Evolutionary conservation across 1,140 invertebrate genomes (phyloP), one percentile per base, ranked within the genome.

Genomic region (Gryllus bimaculatus): DNA sequence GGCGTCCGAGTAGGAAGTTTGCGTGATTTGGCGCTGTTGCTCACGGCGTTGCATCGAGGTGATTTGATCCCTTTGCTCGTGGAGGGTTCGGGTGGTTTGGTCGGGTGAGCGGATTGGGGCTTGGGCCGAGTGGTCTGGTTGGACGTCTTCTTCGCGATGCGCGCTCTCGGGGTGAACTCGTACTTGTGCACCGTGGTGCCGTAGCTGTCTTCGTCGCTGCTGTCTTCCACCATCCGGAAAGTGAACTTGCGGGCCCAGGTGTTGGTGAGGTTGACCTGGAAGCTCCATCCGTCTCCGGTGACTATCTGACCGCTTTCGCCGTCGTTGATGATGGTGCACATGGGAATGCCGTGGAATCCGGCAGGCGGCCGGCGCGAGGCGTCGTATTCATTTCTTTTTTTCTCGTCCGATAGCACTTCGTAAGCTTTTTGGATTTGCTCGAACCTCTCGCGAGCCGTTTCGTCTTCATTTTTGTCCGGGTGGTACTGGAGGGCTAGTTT

Each of bases 401-500:
- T 10, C 10, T 66, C 18, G 54, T 66, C 54, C 10, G 18, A 13
- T 10, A 66, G 7, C 2, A 18, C 18, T 18, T 66, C 54, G 7
- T 66, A 66, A 10, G 54, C 54, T 10, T 7, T 10, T 66, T 66
- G 54, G 54, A 87, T 86, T 81, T 86, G 83, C 77, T 83, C 80
- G 81, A 87, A 87, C 78, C 85, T 85, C 21, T 85, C 83, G 81
- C 86, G 85, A 8, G 86, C 86, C 39, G 82, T 82, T 74, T 82
- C 76, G 21, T 82, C 83, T 80, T 86, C 82, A 80, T 86, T 87
- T 82, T 88, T 88, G 79, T 88, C 87, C 6, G 87, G 87, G 81
- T 88, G 87, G 81, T 88, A 88, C 81, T 87, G 83, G 12, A 87
- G 78, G 5, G 87, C 87, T 80, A 90, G 85, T 84, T 89, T 85